Base-by-base conservation (phyloP, 37 sponge, comb jelly and placozoan genomes). In the Cliona cf. orientalis region DNA sequence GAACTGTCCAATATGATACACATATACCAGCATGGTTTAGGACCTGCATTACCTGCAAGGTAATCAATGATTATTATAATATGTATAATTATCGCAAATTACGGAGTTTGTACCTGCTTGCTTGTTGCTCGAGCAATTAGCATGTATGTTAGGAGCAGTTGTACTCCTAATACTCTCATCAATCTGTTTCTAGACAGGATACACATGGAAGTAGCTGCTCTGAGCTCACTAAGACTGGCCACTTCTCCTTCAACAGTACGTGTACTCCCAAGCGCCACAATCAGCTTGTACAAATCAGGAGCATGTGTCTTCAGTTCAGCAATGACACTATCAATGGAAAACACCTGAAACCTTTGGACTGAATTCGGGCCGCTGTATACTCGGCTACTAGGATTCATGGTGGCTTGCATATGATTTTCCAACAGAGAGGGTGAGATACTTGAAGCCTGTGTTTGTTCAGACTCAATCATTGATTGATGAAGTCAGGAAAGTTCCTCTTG, bases 101-200 rank as follows among this genome's bases (percentile, higher is more conserved):
- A 49, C 17, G 11, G 11, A 19, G 17, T 61, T 26, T 28, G 5
- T 61, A 76, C 77, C 63, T 76, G 77, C 2, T 40, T 38, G 26
- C n/a, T 68, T 44, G 80, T 58, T 69, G 69, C 46, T 46, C 80
- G 46, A n/a, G 80, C 80, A 14, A 79, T 36, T 6, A 79, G 69
- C 80, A 79, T 79, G 34, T 38, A 66, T 46, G 49, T 49, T 12
- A 68, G 2, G 21, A 79, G 69, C 3, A 79, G 69, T 67, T 66
- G 69, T 21, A 79, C 23, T 1, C 80, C 80, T 40, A 59, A 39
- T 12, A 76, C 62, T 29, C 33, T 59, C 6, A n/a, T 35, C 12
- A 63, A 61, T 40, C 63, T n/a, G 6, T 25, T 14, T 35, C 41
- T 76, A 62, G 61, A 1, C 61, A 76, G 63, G 5, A 43, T 61